phyloP scores from a whole-genome alignment of 2,113 vertebrate species.

The Leucopsar rothschildi region DNA sequence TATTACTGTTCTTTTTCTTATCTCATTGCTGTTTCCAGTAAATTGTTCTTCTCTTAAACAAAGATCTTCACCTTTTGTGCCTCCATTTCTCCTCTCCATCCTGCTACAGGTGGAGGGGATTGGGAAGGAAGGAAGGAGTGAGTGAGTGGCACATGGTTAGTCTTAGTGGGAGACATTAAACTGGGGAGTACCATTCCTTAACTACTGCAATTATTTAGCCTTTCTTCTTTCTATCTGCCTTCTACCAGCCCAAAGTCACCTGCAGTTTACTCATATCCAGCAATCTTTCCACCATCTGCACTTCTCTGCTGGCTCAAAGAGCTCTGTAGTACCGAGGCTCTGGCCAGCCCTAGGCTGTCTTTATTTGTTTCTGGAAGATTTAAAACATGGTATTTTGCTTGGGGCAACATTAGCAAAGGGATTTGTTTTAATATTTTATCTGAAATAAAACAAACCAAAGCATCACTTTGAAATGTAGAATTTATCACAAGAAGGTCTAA shows the following conservation, averaged over 20 bases:
- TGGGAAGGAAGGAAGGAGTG: too few species aligned
- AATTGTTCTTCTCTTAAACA: background rate
- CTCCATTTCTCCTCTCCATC: background rate
- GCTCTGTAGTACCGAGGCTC: background rate
- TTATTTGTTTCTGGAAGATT: background rate
- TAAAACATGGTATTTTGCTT: background rate
- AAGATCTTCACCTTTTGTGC: background rate
- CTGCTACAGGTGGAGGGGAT: accelerated
- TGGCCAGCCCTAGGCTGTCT: background rate
- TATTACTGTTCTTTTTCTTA: background rate
- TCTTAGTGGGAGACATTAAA: background rate
- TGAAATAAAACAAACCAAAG: background rate
- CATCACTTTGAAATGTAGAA: background rate
- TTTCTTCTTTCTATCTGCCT: background rate
- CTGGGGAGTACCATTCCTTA: background rate
- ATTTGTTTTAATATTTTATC: background rate
- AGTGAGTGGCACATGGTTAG: accelerated
- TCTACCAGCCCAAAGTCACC: background rate
- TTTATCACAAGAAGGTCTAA: background rate
- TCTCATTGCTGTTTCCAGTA: background rate
- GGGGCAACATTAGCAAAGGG: background rate
- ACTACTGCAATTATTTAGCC: background rate
- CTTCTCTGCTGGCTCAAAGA: background rate
- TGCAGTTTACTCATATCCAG: background rate
- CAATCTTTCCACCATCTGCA: background rate